Evolutionary conservation across 2,797 vertebrate genomes (phyloP).

Genomic region (Pteropus rufus): DNA sequence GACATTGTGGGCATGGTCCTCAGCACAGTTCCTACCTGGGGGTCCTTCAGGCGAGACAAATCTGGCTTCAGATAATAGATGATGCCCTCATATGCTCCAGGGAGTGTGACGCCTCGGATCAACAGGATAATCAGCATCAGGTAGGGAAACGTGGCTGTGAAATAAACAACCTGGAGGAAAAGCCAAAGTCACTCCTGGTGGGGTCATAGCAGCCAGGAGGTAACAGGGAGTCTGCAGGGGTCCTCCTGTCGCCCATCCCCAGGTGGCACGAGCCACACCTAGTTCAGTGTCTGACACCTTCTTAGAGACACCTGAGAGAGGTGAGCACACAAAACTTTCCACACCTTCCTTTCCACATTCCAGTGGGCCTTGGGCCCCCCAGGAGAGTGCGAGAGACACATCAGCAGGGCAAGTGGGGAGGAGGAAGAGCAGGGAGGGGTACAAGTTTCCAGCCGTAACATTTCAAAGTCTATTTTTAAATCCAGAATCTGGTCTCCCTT

Average conservation of each 20-base stretch:
- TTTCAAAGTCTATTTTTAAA: conserved; percentile 1
- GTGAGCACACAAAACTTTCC: not conserved
- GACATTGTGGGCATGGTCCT: too few relatives aligned
- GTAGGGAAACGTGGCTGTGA: conserved; percentile 94
- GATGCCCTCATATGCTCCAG: conserved; percentile 89
- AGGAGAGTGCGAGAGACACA: not conserved
- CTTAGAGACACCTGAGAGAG: not conserved
- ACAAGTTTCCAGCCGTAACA: not conserved
- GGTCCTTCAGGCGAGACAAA: conserved; percentile 81
- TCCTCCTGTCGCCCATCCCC: not conserved
- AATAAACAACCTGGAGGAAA: conserved; percentile 90
- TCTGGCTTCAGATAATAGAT: conserved; percentile 89
- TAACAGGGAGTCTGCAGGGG: accelerated
- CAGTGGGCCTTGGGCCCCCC: not conserved
- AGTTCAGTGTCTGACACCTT: not conserved
- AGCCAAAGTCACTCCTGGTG: not conserved
- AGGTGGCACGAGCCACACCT: not conserved
- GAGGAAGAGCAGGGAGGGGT: not conserved
- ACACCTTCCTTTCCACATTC: not conserved
- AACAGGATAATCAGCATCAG: conserved; percentile 91
- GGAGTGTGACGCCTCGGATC: conserved; percentile 90
- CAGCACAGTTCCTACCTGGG: conserved; percentile 77
- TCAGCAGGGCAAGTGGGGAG: not conserved
- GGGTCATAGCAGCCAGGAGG: not conserved
- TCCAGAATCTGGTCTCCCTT: not conserved